A percentile compares a stretch with the other conserved stretches of the same genome.
Conservation (phyloP, 2,113 vertebrate genomes). For the Australoheros scitulus region DNA sequence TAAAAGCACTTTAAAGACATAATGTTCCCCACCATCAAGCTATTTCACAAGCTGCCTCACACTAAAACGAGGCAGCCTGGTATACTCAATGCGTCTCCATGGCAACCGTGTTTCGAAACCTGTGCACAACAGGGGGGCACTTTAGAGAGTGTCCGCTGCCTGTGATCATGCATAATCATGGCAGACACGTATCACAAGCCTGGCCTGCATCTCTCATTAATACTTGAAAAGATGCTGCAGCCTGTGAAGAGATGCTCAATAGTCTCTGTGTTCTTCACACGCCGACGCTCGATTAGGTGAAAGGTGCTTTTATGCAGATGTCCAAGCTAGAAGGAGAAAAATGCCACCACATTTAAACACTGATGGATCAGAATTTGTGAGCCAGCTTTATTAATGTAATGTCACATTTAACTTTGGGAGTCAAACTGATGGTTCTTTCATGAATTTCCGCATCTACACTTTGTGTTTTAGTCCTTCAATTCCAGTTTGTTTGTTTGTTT, state of each 20-base stretch:
- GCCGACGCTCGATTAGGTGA: neutral
- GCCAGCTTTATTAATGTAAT: neutral
- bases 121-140: neutral
- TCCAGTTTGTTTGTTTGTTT: neutral
- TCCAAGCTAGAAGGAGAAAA: neutral
- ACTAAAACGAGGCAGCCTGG: constrained; percentile 19
- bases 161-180: constrained; percentile 42
- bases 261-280: neutral
- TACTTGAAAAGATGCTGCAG: neutral
- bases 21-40: constrained; percentile 3
- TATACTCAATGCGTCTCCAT: constrained; percentile 53
- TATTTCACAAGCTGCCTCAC: constrained; percentile 5
- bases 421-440: neutral
- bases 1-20: constrained; percentile 25
- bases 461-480: neutral
- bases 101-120: constrained; percentile 44
- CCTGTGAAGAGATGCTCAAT: neutral
- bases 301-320: constrained; percentile 40
- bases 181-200: constrained; percentile 16
- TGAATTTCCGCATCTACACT: neutral
- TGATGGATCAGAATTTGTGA: neutral
- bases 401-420: neutral
- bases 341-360: neutral
- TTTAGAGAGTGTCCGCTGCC: constrained; percentile 23
- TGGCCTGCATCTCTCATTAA: constrained; percentile 17